Evolutionary conservation across 1,140 invertebrate genomes (phyloP).

Genomic region (Drosophila dunni): DNA sequence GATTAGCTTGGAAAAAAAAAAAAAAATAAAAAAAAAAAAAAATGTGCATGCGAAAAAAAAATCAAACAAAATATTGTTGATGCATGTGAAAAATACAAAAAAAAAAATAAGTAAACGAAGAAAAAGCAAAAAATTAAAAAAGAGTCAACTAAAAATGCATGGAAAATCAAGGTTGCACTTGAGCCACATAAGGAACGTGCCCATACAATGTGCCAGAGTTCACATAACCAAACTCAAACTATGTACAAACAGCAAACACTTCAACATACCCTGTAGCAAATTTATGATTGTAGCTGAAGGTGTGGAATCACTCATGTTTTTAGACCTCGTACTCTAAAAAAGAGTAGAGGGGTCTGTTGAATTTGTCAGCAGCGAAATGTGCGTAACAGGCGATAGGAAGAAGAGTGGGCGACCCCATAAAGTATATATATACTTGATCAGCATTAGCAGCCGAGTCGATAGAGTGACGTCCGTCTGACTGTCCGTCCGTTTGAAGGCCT

Average conservation of each 20-base stretch:
- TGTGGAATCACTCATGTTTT: no score
- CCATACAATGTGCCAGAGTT: slow-evolving; percentile 46
- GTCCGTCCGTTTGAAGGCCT: no score
- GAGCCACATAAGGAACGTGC: slow-evolving; percentile 67
- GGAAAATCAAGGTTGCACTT: slow-evolving; percentile 74
- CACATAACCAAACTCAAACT: slow-evolving; percentile 22
- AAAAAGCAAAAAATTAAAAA: slow-evolving; percentile 33
- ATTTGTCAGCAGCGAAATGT: no score
- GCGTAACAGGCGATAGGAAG: no score
- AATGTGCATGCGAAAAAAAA: slow-evolving; percentile 5
- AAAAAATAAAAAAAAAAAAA: slow-evolving; percentile 49
- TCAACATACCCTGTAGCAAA: background rate
- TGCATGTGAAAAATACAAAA: slow-evolving; percentile 69
- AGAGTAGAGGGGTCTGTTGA: no score
- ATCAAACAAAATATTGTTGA: slow-evolving; percentile 48
- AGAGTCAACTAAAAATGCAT: slow-evolving; percentile 47
- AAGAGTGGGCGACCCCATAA: no score
- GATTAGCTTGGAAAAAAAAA: slow-evolving; percentile 64
- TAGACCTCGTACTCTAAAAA: no score
- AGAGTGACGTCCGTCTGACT: no score
- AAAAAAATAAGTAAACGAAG: slow-evolving; percentile 29
- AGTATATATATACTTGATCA: no score
- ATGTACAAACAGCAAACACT: background rate
- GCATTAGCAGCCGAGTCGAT: no score
- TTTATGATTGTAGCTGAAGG: background rate